Percentiles rank a stretch among this genome's conserved stretches.
phyloP scores from a whole-genome alignment of 2,797 vertebrate species.

The Sebastes glaucus region DNA sequence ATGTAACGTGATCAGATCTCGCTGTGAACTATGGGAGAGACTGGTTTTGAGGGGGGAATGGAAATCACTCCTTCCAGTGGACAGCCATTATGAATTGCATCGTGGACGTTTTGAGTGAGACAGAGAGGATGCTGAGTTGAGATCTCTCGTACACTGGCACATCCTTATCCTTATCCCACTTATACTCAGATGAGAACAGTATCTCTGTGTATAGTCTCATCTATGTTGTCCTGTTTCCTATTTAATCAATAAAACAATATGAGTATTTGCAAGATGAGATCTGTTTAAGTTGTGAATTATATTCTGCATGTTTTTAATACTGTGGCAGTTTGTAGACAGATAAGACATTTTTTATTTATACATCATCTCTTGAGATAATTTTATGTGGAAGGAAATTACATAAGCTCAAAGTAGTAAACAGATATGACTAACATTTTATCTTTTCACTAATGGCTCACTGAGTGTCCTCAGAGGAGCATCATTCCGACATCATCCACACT shows the following conservation, averaged over 20 bases:
- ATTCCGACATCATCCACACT: conserved; percentile 53
- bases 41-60: conserved; percentile 18
- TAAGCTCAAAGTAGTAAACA: conserved; percentile 4
- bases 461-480: conserved; percentile 46
- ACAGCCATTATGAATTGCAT: conserved; percentile 64
- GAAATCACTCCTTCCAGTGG: conserved; percentile 37
- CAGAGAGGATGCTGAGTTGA: conserved; percentile 58
- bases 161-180: conserved; percentile 63
- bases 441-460: conserved; percentile 28
- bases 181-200: conserved; percentile 73
- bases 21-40: conserved; percentile 68
- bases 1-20: conserved; percentile 66
- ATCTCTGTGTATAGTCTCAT: conserved; percentile 76
- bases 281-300: conserved; percentile 48
- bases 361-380: neutral
- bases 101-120: conserved; percentile 35
- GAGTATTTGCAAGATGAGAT: conserved; percentile 45
- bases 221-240: conserved; percentile 84
- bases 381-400: neutral
- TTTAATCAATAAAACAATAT: conserved; percentile 86
- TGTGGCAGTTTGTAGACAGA: neutral
- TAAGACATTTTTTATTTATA: neutral
- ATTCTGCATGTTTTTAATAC: conserved; percentile 11
- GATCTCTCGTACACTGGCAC: conserved; percentile 58
- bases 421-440: conserved; percentile 20